These are phyloP conservation scores for Noctua pronuba DNA, from an alignment of 2,888 invertebrate genomes.

Conservation along the genomic window DNA sequence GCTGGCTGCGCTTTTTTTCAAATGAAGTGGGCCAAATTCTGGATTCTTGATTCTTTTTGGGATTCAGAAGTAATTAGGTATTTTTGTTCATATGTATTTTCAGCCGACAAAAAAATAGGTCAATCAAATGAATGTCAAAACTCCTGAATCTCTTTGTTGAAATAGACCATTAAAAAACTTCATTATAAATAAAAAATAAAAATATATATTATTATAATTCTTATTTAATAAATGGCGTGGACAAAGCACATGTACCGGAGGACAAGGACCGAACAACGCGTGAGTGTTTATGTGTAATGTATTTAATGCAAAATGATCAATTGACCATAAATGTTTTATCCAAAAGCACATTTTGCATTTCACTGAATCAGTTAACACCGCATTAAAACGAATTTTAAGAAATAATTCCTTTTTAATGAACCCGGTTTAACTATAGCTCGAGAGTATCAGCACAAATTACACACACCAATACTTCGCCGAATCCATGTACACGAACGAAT, in stretches of 20 bases:
- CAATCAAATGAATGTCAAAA: background rate
- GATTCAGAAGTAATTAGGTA: background rate
- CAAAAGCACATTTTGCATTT: background rate
- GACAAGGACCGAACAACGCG: too few relatives aligned
- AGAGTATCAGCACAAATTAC: background rate
- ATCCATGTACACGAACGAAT: constrained; percentile 23
- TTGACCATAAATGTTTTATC: background rate
- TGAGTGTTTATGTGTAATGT: background rate
- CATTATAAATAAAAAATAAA: too few relatives aligned
- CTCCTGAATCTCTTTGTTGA: background rate
- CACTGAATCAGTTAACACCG: background rate
- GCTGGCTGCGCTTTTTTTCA: constrained; percentile 3
- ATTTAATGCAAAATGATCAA: background rate
- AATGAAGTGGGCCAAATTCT: background rate
- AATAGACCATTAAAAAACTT: background rate
- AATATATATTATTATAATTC: too few relatives aligned
- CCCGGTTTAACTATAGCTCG: background rate
- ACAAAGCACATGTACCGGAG: too few relatives aligned
- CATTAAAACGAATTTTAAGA: background rate
- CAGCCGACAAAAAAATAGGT: background rate
- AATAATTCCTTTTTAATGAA: constrained; percentile 21
- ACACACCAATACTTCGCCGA: background rate
- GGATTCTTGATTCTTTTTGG: background rate
- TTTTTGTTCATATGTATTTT: too few relatives aligned
- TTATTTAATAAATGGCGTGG: background rate